phyloP scores from a whole-genome alignment of 2,113 vertebrate species.

The Burhinus oedicnemus region DNA sequence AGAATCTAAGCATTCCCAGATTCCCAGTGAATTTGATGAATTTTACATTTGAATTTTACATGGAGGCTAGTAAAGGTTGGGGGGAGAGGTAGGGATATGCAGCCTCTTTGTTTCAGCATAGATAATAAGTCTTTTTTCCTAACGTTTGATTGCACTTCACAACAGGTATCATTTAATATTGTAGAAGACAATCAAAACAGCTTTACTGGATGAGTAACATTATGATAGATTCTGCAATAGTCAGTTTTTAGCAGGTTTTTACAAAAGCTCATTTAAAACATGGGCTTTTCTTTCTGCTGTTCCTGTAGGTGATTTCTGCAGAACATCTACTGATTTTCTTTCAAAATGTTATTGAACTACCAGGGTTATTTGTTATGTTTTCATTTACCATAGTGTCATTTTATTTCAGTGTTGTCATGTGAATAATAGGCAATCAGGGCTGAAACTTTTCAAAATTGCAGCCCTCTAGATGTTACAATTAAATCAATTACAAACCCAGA shows the following conservation, averaged over 20 bases:
- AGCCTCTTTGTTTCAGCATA: not conserved
- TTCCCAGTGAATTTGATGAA: not conserved
- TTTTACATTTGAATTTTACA: not conserved
- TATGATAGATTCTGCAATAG: not conserved
- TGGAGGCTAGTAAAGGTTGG: not conserved
- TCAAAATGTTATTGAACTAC: constrained; percentile 61
- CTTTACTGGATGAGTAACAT: constrained; percentile 2
- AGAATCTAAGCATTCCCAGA: constrained; percentile 10
- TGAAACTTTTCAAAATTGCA: constrained; percentile 78
- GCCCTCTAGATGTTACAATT: constrained; percentile 77
- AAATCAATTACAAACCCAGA: constrained; percentile 77
- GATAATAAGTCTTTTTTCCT: constrained; percentile 26
- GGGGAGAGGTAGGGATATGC: not conserved
- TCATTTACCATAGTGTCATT: constrained; percentile 66
- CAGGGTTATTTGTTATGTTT: constrained; percentile 58
- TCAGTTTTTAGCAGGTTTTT: constrained; percentile 4
- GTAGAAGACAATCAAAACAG: not conserved
- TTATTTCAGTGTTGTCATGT: constrained; percentile 71
- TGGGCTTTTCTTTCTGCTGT: constrained; percentile 7
- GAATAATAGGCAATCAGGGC: constrained; percentile 78
- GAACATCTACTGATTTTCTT: constrained; percentile 66
- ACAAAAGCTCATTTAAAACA: constrained; percentile 1
- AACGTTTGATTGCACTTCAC: constrained; percentile 31
- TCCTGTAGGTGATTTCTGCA: constrained; percentile 47
- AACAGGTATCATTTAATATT: constrained; percentile 31